Evolutionary conservation across 2,888 invertebrate species (phyloP).

Genomic region (Tachina lurida): DNA sequence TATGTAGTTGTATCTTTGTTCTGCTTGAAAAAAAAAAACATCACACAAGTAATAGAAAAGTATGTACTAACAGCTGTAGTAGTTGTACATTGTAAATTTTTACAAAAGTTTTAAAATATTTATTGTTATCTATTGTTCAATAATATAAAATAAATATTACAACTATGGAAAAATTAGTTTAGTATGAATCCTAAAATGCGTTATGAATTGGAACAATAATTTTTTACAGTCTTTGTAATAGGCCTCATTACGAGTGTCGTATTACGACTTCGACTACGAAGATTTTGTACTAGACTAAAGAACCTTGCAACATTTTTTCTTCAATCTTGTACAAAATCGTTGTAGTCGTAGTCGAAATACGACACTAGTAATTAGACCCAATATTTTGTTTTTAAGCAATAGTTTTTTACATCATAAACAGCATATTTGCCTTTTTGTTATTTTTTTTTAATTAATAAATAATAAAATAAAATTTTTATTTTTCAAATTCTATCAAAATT

Average conservation of each 20-base stretch:
- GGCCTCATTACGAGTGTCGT: too few relatives aligned
- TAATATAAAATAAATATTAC: too few relatives aligned
- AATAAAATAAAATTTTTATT: slow-evolving; percentile 16
- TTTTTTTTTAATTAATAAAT: slow-evolving; percentile 4
- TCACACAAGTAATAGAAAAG: background rate
- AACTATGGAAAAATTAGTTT: background rate
- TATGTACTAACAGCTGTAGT: background rate
- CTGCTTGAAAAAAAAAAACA: background rate
- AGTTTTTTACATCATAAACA: slow-evolving; percentile 8
- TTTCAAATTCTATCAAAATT: slow-evolving; percentile 40
- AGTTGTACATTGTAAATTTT: background rate
- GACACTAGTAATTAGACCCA: too few relatives aligned
- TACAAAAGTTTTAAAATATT: background rate
- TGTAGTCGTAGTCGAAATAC: too few relatives aligned
- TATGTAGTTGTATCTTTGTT: too few relatives aligned
- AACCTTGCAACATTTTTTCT: too few relatives aligned
- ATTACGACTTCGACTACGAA: too few relatives aligned
- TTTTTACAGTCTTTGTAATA: slow-evolving; percentile 24
- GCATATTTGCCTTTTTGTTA: slow-evolving; percentile 36
- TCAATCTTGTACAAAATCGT: too few relatives aligned
- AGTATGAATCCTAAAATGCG: background rate
- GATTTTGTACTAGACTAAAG: too few relatives aligned
- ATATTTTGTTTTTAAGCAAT: slow-evolving; percentile 17
- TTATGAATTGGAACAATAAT: slow-evolving; percentile 22
- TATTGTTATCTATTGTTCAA: too few relatives aligned